A percentile compares a stretch with the other conserved stretches of the same genome.
These are phyloP conservation scores for Anguilla japonica DNA, from an alignment of 2,113 vertebrate species.

Conservation along the genomic window DNA sequence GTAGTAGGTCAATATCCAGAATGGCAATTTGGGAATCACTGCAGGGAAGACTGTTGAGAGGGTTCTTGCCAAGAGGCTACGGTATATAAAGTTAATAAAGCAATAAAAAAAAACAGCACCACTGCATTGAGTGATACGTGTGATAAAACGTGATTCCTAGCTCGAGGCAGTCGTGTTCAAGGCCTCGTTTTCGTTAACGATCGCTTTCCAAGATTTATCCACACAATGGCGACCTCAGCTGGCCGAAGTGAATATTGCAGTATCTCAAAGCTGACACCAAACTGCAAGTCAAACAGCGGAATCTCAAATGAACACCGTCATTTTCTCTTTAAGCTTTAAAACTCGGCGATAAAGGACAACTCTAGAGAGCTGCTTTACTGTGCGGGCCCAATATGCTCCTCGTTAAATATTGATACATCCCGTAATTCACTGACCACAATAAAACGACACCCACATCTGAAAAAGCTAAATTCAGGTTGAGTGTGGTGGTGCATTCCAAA, in stretches of 20 bases:
- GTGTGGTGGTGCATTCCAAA: neutral
- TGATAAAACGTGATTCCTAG: neutral
- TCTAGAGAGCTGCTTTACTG: neutral
- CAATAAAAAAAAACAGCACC: neutral
- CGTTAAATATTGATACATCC: neutral
- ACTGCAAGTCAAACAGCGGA: neutral
- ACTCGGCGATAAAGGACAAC: neutral
- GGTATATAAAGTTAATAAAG: neutral
- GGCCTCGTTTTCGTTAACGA: no score
- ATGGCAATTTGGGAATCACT: no score
- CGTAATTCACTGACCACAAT: neutral
- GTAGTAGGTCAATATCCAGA: neutral
- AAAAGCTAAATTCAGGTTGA: neutral
- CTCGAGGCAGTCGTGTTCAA: neutral
- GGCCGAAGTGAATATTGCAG: neutral
- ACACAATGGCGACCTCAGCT: neutral
- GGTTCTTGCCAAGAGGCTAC: neutral
- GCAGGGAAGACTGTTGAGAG: no score
- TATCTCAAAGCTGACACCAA: neutral
- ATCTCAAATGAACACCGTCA: neutral
- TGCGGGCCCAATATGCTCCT: neutral
- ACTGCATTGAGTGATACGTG: neutral
- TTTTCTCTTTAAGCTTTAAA: no score
- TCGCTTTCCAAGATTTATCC: neutral
- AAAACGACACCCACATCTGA: neutral